A percentile compares a stretch with the other conserved stretches of the same genome.
Conservation (phyloP, 2,113 vertebrate species). For the Myiozetetes cayanensis region DNA sequence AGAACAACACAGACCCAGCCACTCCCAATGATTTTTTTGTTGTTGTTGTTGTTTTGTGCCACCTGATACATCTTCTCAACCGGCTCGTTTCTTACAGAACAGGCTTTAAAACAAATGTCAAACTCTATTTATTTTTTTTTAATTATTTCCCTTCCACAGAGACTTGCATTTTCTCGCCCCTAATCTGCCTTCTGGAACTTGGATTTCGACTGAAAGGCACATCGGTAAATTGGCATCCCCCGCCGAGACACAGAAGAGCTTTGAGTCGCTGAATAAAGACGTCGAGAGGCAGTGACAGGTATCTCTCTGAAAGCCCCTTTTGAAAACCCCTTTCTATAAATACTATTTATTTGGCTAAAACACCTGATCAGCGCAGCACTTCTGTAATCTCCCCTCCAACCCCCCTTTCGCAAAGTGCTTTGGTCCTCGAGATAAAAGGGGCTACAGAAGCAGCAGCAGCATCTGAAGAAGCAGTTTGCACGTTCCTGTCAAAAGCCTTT, state of each 20-base stretch:
- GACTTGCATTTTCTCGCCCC: not conserved
- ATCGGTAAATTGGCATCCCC: conserved; percentile 39
- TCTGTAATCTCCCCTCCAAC: not conserved
- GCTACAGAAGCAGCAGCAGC: not conserved
- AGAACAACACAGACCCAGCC: not conserved
- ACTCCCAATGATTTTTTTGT: not conserved
- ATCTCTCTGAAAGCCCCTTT: conserved; percentile 39
- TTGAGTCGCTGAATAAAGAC: not conserved
- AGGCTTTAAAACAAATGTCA: conserved; percentile 36
- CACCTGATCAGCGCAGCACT: not conserved
- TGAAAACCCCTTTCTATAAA: conserved; percentile 38
- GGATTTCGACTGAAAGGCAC: conserved; percentile 23
- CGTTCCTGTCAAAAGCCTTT: not conserved
- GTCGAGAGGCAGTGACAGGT: conserved; percentile 27
- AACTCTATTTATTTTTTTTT: no score
- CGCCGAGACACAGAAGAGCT: conserved; percentile 30
- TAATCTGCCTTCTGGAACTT: conserved; percentile 16
- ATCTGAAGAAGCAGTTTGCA: not conserved
- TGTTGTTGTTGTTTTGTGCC: not conserved
- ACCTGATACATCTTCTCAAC: conserved; percentile 8
- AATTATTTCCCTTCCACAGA: not conserved
- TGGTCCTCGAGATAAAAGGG: conserved; percentile 4
- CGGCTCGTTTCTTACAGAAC: conserved; percentile 7
- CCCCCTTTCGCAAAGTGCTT: conserved; percentile 29
- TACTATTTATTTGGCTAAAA: conserved; percentile 41